These are phyloP conservation scores for Julus scandinavius DNA, from an alignment of 2,888 invertebrate species.

Conservation along the genomic window DNA sequence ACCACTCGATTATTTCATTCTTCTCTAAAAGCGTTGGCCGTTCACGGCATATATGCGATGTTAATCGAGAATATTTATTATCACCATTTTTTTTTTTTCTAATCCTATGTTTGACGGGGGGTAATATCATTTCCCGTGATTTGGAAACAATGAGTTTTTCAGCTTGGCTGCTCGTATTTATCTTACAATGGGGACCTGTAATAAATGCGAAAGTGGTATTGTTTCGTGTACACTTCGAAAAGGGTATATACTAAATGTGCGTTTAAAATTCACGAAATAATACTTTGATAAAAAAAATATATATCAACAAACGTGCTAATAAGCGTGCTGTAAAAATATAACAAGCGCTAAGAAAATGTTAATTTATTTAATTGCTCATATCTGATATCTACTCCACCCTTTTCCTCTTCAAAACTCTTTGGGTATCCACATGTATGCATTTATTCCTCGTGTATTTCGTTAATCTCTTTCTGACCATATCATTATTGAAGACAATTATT, in stretches of 20 bases:
- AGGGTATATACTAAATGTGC: not conserved
- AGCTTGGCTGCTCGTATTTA: constrained; percentile 39
- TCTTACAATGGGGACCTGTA: not conserved
- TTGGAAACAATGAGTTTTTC: constrained; percentile 34
- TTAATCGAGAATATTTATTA: constrained; percentile 26
- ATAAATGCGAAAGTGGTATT: constrained; percentile 39
- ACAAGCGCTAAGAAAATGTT: constrained; percentile 34
- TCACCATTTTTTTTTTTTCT: not conserved
- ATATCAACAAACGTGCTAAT: constrained; percentile 35
- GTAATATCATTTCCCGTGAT: constrained; percentile 42
- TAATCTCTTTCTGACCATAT: constrained; percentile 1
- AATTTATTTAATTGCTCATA: constrained; percentile 38
- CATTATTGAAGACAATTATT: constrained; percentile 17
- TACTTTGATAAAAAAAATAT: constrained; percentile 33
- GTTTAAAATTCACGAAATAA: constrained; percentile 15
- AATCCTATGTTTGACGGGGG: constrained; percentile 22
- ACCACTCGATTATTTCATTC: not conserved
- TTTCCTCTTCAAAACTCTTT: constrained; percentile 12
- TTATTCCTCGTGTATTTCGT: not conserved
- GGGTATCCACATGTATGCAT: not conserved
- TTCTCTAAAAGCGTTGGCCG: not conserved
- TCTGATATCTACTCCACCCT: constrained; percentile 27
- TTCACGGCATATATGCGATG: not conserved
- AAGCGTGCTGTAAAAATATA: constrained; percentile 34
- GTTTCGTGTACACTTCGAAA: constrained; percentile 30